Evolutionary conservation across 2,113 vertebrate species (phyloP).

Genomic region (Trogon melanurus): DNA sequence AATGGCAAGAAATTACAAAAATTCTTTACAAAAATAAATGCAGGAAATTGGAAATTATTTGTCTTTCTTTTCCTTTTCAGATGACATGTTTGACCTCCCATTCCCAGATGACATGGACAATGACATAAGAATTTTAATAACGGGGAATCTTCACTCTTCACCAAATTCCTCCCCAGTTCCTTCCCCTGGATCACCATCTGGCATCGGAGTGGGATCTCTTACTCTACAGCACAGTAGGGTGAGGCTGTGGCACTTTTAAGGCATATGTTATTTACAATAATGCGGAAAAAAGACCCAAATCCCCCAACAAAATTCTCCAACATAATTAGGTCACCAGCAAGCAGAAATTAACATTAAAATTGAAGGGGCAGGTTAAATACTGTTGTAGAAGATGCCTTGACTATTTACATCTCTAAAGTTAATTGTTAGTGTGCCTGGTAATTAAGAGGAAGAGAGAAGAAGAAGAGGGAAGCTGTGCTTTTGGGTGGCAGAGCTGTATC

Average conservation of each 20-base stretch:
- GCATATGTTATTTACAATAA: not conserved
- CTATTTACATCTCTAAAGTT: not conserved
- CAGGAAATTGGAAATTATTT: not conserved
- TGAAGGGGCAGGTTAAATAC: not conserved
- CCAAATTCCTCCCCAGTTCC: constrained; percentile 94
- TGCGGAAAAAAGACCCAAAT: not conserved
- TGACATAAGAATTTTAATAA: constrained; percentile 95
- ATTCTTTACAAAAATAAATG: not conserved
- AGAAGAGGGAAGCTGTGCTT: not conserved
- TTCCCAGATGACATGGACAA: constrained; percentile 98
- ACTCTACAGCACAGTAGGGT: constrained; percentile 93
- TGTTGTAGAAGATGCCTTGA: not conserved
- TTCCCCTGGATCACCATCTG: constrained; percentile 92
- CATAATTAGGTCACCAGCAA: not conserved
- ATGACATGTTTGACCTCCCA: constrained; percentile 95
- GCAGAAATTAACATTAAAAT: not conserved
- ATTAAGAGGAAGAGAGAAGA: not conserved
- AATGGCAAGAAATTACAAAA: not conserved
- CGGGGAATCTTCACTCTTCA: constrained; percentile 93
- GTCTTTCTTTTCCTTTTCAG: constrained; percentile 65
- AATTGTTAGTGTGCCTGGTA: not conserved
- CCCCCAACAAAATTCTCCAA: not conserved
- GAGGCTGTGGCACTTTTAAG: constrained; percentile 39
- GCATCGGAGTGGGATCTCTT: constrained; percentile 88
- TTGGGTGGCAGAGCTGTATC: not conserved